Evolutionary conservation across 2,797 vertebrate genomes (phyloP), one percentile per base, ranked within the genome.

Genomic region (Spheniscus humboldti): DNA sequence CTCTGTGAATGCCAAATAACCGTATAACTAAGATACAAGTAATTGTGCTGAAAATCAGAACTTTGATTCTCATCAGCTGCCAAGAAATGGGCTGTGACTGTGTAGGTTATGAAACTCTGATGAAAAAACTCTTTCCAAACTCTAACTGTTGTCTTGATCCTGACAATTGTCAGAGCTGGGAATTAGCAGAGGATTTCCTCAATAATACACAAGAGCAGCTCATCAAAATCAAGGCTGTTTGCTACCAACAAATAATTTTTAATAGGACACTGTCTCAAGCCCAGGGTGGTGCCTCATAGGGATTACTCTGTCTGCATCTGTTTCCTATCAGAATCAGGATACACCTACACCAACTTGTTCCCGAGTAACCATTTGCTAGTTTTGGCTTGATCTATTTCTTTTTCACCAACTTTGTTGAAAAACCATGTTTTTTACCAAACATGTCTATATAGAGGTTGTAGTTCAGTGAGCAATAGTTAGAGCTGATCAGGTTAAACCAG

Each of bases 11-110:
- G 35, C 8, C 45, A 86, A 90, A 67, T 72, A 86, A 75, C 9
- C 13, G 13, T 77, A 47, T 55, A 84, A 72, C 53, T 84, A 86
- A 92, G 50, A 59, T 39, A 33, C 45, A 88, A 31, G 48, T 50
- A 88, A 64, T 72, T 80, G 14, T 86, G 35, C 64, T 88, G 81
- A 92, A 95, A 86, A 90, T 88, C n/a, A 87, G 53, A 83, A 43
- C 41, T 88, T 92, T 62, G 11, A 68, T 88, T 83, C 30, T 92
- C 43, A 75, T 68, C 37, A 85, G 5, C 37, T 88, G 37, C 64
- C 27, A 28, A 59, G 37, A 92, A 86, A 52, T 1, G 13, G 11
- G 5, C 18, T 77, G 27, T 74, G 39, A 88, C 33, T 43, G 9
- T 50, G 22, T 11, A 68, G 28, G 9, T 68, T 78, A 71, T 28